Evolutionary conservation across 2,797 vertebrate genomes (phyloP), one percentile per base, ranked within the genome.

Genomic region (Molossus alvarezi): DNA sequence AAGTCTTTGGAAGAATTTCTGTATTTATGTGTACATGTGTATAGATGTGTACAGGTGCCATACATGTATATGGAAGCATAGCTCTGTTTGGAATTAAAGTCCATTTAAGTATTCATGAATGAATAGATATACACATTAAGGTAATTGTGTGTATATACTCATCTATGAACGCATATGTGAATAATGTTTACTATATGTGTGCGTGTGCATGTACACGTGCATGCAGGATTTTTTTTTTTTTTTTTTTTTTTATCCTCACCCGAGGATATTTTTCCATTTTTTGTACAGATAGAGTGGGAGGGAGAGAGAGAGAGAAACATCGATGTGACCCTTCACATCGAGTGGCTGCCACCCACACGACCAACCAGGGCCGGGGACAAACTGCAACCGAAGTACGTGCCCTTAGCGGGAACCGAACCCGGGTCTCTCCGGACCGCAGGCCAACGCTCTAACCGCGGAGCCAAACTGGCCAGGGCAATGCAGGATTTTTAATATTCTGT

Each of bases 21-120:
- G n/a, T 73, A 84, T 84, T 96, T 90, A 57, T 93, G 17, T 17
- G 1, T 91, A 41, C 21, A 45, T 90, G 25, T 93, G 8, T 94
- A 4, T 91, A 69, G 53, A 73, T 71, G 17, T 81, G 25, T 80
- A 65, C 45, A 83, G 10, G 23, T 67, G 33, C 14, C 25, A 11
- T 57, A 2, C 82, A 65, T 25, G 21, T 80, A 11, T 83, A 58
- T 65, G 9, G 25, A 94, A 83, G 51, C 53, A 69, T 62, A 95
- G 48, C 14, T 53, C 45, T 80, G 37, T 86, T 95, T 95, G 3
- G 76, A 96, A 84, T 93, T 88, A 90, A 92, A 92, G 62, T 82
- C n/a, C 21, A 25, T 45, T 58, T 60, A 77, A 45, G 9, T 79
- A 79, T 58, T 84, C 23, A 45, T 88, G 60, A 96, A 57, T 85